Evolutionary conservation across 2,797 vertebrate species (phyloP).

Genomic region (Prunella strophiata): DNA sequence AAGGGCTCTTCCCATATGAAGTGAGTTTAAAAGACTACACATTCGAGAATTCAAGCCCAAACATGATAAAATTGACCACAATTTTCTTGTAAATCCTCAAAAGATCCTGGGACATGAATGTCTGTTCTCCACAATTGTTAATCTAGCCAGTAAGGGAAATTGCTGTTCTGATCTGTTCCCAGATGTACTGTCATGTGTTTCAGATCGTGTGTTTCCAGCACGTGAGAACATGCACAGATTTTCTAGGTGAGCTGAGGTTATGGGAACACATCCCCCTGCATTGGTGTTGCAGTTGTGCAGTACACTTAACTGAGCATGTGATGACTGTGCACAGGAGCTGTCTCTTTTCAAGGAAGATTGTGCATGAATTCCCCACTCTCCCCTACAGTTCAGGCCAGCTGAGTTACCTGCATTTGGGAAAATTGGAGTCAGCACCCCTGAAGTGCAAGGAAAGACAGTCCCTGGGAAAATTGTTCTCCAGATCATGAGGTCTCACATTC

Average conservation of each 20-base stretch:
- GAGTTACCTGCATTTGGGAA: neutral
- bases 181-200: neutral
- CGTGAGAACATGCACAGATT: neutral
- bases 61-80: neutral
- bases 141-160: neutral
- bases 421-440: neutral
- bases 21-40: neutral
- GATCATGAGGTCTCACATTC: neutral
- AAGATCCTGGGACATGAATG: neutral
- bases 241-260: neutral
- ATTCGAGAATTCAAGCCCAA: neutral
- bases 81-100: neutral
- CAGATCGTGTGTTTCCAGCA: neutral
- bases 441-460: neutral
- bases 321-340: neutral
- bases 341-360: neutral
- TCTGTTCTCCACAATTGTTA: neutral
- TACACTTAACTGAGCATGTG: neutral
- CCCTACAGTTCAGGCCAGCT: neutral
- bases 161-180: neutral
- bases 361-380: neutral
- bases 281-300: neutral
- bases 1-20: neutral
- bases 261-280: neutral
- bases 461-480: neutral